Conservation (phyloP, 2,888 invertebrate genomes). For the Campopleginae sp. region DNA sequence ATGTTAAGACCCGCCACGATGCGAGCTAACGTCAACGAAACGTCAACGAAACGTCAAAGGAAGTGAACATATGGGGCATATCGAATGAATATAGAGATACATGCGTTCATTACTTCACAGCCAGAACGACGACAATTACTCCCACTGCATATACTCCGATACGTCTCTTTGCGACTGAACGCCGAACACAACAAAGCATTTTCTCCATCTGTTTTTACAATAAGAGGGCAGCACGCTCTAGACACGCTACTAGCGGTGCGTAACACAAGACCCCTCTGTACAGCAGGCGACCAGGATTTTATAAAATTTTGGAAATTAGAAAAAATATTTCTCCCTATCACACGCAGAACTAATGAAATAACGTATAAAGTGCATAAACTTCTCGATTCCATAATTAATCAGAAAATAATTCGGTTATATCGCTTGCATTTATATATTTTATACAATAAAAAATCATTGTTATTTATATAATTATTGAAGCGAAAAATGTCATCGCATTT, state of each 20-base stretch:
- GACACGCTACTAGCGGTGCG: constrained; percentile 24
- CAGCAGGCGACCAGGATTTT: neutral
- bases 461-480: too few species aligned
- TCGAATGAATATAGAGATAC: constrained; percentile 6
- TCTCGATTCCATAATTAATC: neutral
- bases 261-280: neutral
- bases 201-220: constrained; percentile 23
- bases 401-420: too few species aligned
- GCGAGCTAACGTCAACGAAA: constrained; percentile 39
- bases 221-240: constrained; percentile 41
- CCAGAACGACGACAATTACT: neutral
- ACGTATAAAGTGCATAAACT: neutral
- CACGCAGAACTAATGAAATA: neutral
- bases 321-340: neutral
- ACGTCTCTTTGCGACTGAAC: neutral
- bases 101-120: neutral
- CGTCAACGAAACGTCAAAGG: constrained; percentile 43
- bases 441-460: too few species aligned
- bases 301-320: neutral
- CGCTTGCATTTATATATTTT: too few species aligned
- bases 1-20: constrained; percentile 26
- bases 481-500: too few species aligned
- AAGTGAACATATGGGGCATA: constrained; percentile 26
- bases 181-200: neutral
- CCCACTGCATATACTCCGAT: neutral